Evolutionary conservation across 1,140 invertebrate genomes (phyloP), one percentile per base, ranked within the genome.

Genomic region (Drosophila nasuta): DNA sequence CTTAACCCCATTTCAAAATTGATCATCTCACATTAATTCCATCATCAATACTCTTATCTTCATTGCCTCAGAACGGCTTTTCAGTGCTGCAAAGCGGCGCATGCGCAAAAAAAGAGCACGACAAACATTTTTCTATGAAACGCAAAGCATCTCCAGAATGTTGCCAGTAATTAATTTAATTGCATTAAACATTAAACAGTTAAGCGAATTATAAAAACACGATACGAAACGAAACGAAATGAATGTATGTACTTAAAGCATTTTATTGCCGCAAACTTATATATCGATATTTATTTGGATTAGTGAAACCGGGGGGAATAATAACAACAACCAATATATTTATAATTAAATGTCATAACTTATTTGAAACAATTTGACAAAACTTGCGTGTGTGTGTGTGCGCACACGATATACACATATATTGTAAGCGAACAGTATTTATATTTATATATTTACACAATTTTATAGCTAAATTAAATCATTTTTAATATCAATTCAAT

Each of bases 381-480:
- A 90, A 76, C 79, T 64, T 72, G 56, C 74, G 46, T 48, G 17
- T 57, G 64, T 57, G 64, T 76, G 63, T 75, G 75, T 76, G 63
- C 75, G 75, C 66, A 52, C 35, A 10, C 35, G 35, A 38, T 38
- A 38, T 38, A 38, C 35, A 54, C 81, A 82, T 57, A 77, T 64
- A 57, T 75, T 70, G 75, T 91, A 91, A 87, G 87, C 70, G 59
- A 91, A 82, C 87, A 91, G 87, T 91, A 91, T 91, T 91, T 83
- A 91, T 91, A 91, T 91, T 79, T 79, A 81, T 82, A 88, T 78
- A 79, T 82, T 75, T 87, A 86, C 78, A 87, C 81, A 79, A 81
- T 90, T 88, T 81, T 81, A 81, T 89, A 88, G 85, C 68, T 85
- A 88, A 88, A 89, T 89, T 77, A 85, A 89, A 88, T 79, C 65